Conservation (phyloP, 2,888 invertebrate genomes). For the Ichneumoninae sp. region DNA sequence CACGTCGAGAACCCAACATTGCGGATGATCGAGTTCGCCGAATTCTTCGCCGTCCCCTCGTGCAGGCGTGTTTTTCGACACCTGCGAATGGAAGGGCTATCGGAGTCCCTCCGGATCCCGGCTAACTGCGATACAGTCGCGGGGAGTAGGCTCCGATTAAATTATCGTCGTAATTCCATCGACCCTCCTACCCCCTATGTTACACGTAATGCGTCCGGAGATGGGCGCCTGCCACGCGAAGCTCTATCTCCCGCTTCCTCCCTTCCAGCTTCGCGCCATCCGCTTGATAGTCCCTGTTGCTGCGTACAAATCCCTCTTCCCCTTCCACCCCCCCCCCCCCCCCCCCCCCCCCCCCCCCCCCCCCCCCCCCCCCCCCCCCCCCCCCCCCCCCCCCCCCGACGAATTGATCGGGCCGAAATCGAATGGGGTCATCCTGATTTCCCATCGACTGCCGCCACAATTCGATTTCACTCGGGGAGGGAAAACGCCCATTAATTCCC, state of each 20-base stretch:
- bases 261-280: background rate
- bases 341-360: too few relatives aligned
- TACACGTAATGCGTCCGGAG: slow-evolving; percentile 45
- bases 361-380: too few relatives aligned
- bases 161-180: slow-evolving; percentile 58
- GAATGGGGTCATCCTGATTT: slow-evolving; percentile 58
- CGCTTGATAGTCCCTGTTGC: slow-evolving; percentile 13
- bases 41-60: background rate
- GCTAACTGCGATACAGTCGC: slow-evolving; percentile 1
- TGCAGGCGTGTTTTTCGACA: background rate
- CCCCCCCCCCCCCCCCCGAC: too few relatives aligned
- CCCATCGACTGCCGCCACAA: slow-evolving; percentile 53
- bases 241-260: background rate
- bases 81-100: slow-evolving; percentile 1
- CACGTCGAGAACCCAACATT: background rate
- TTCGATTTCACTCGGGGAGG: slow-evolving; percentile 47
- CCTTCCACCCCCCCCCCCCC: background rate
- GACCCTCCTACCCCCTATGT: background rate
- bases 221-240: slow-evolving; percentile 28
- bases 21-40: slow-evolving; percentile 5
- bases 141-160: slow-evolving; percentile 25
- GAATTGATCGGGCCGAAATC: slow-evolving; percentile 37
- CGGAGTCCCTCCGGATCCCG: background rate
- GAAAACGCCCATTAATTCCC: slow-evolving; percentile 49
- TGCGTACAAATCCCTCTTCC: background rate